Evolutionary conservation across 1,140 invertebrate species (phyloP).

Genomic region (Thaumatotibia leucotreta): DNA sequence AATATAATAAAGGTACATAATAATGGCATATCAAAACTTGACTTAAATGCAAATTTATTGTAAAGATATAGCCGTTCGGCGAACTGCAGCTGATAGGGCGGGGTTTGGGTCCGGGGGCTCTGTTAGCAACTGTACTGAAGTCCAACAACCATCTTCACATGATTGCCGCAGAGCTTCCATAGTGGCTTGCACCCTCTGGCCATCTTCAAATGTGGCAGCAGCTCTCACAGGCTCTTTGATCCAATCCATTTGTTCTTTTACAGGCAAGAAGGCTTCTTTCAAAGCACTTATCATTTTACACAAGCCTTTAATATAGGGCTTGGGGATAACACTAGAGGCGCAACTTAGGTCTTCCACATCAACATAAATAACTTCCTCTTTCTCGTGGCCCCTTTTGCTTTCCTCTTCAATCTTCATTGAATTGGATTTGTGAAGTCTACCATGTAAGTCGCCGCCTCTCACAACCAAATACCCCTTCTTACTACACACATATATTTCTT

Average conservation of each 20-base stretch:
- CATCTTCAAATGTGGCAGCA: slow-evolving; percentile 97
- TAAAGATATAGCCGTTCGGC: slow-evolving; percentile 85
- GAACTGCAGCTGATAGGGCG: slow-evolving; percentile 86
- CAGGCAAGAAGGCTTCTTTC: slow-evolving; percentile 92
- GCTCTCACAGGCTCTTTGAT: slow-evolving; percentile 87
- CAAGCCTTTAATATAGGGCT: slow-evolving; percentile 92
- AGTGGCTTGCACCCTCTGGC: slow-evolving; percentile 95
- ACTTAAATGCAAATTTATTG: slow-evolving; percentile 46
- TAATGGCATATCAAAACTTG: slow-evolving; percentile 39
- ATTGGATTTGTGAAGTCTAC: slow-evolving; percentile 71
- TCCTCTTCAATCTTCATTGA: slow-evolving; percentile 64
- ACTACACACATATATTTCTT: slow-evolving; percentile 88
- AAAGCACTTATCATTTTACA: slow-evolving; percentile 94
- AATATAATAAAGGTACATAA: slow-evolving; percentile 38
- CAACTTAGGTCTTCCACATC: slow-evolving; percentile 88
- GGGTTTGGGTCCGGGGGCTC: slow-evolving; percentile 93
- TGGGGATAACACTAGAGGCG: slow-evolving; percentile 82
- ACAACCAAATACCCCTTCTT: slow-evolving; percentile 86
- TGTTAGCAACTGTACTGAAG: slow-evolving; percentile 86
- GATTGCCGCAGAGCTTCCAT: slow-evolving; percentile 88
- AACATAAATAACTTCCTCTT: slow-evolving; percentile 89
- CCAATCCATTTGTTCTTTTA: slow-evolving; percentile 90
- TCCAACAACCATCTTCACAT: slow-evolving; percentile 91
- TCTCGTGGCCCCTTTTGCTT: slow-evolving; percentile 69
- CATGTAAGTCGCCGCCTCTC: slow-evolving; percentile 86